Base-by-base conservation (phyloP, 2,888 invertebrate species). In the Acleris sparsana region DNA sequence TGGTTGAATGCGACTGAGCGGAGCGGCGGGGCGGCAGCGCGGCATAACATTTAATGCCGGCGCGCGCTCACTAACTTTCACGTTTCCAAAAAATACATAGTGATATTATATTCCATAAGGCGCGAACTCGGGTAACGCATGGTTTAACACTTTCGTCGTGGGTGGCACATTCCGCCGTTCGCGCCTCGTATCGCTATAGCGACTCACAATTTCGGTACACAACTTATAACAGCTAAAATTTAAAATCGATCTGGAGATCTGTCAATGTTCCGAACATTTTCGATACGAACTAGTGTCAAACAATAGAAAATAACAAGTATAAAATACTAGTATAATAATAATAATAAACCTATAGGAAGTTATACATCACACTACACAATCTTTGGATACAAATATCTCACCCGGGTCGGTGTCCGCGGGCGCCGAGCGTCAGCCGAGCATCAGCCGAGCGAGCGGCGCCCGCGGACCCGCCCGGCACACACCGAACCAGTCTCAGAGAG, bases 341-440 rank as follows among this genome's bases (percentile, higher is more conserved):
- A 88, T 83, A 84, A 88, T 88, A 89, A 90, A 89, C 84, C 86
- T 90, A 90, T 85, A 89, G 87, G 88, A 89, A 91, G 86, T 86
- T 83, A 80, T 78, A 86, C 86, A 90, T 90, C 90, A 92, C 88
- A 89, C 88, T 86, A 80, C 80, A 83, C 88, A 87, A 89, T 91
- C 90, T 92, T 92, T 90, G 92, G 92, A 92, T 90, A 90, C 90
- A 89, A 89, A 85, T 53, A 84, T 83, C 83, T 86, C 82, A 75
- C 76, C 66, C 46, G 59, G 56, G 59, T 13, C 57, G 56, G 48
- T 39, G 49, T 80, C 82, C 82, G 80, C 78, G 63, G 68, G 66
- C 66, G 69, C 56, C 69, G 63, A 72, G 69, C 69, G 69, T 71
- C 33, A 43, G 72, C 58, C 33, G 62, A 53, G 70, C 58, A 55